Conservation (phyloP, 1,140 invertebrate species). For the Onthophagus taurus region DNA sequence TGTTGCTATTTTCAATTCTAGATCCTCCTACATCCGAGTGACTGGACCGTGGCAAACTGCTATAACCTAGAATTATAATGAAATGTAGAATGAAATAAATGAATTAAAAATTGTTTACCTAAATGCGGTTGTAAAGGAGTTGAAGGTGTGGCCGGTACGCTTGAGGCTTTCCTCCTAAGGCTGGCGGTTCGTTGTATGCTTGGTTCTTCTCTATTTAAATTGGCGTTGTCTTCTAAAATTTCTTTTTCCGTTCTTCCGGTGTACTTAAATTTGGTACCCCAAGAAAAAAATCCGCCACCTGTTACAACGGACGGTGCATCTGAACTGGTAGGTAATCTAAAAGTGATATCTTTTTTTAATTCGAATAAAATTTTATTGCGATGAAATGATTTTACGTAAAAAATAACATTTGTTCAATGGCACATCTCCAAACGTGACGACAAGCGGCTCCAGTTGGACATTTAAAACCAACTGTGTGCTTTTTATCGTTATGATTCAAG, state of each 20-base stretch:
- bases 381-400: slow-evolving; percentile 89
- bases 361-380: slow-evolving; percentile 13
- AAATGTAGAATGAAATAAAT: too few relatives aligned
- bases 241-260: slow-evolving; percentile 81
- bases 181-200: slow-evolving; percentile 49
- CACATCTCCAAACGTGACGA: slow-evolving; percentile 90
- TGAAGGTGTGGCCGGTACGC: slow-evolving; percentile 76
- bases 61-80: slow-evolving; percentile 53
- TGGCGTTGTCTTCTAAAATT: slow-evolving; percentile 63
- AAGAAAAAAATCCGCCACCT: slow-evolving; percentile 88
- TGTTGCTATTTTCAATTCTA: slow-evolving; percentile 42
- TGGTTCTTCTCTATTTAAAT: slow-evolving; percentile 48
- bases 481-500: slow-evolving; percentile 78
- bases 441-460: slow-evolving; percentile 83
- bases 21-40: slow-evolving; percentile 59
- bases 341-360: slow-evolving; percentile 12
- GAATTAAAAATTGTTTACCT: slow-evolving; percentile 30
- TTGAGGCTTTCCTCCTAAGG: slow-evolving; percentile 66
- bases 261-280: slow-evolving; percentile 89
- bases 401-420: slow-evolving; percentile 94
- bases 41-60: slow-evolving; percentile 70
- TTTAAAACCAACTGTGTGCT: slow-evolving; percentile 92
- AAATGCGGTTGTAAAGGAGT: slow-evolving; percentile 58
- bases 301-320: slow-evolving; percentile 80
- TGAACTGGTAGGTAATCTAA: slow-evolving; percentile 73